A percentile compares a stretch with the other conserved stretches of the same genome.
These are phyloP conservation scores for Delia radicum DNA, from an alignment of 1,140 invertebrate genomes.

Conservation along the genomic window DNA sequence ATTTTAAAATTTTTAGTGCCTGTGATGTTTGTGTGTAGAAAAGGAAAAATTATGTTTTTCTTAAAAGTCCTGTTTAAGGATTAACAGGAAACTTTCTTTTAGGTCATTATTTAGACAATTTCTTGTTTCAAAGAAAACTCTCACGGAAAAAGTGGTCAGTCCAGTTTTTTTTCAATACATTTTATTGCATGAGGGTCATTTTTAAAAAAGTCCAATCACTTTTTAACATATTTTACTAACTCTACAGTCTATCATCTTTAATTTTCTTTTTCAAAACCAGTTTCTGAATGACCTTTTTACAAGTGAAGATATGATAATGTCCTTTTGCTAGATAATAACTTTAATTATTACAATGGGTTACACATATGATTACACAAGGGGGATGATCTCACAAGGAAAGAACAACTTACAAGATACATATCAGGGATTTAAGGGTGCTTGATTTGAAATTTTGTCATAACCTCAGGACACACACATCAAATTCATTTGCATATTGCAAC, in stretches of 20 bases:
- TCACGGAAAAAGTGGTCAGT: conserved; percentile 54
- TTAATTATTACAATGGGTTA: not conserved
- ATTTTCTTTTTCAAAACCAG: not conserved
- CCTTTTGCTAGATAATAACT: not conserved
- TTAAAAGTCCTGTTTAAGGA: no score
- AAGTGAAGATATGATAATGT: not conserved
- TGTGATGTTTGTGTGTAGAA: no score
- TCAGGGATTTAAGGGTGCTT: not conserved
- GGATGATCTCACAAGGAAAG: not conserved
- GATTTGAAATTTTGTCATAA: not conserved
- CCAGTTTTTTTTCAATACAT: conserved; percentile 37
- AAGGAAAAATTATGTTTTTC: no score
- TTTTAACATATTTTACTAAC: not conserved
- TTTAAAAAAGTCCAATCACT: not conserved
- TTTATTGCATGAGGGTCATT: not conserved
- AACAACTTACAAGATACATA: not conserved
- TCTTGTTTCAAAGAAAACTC: conserved; percentile 35
- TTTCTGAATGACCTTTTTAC: not conserved
- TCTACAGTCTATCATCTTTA: not conserved
- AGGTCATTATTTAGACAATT: not conserved
- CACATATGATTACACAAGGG: not conserved
- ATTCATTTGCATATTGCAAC: not conserved
- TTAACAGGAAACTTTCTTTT: no score
- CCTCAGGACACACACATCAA: not conserved
- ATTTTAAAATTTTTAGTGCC: no score